These are phyloP conservation scores for Melanogrammus aeglefinus DNA, from an alignment of 2,797 vertebrate genomes.

Conservation along the genomic window DNA sequence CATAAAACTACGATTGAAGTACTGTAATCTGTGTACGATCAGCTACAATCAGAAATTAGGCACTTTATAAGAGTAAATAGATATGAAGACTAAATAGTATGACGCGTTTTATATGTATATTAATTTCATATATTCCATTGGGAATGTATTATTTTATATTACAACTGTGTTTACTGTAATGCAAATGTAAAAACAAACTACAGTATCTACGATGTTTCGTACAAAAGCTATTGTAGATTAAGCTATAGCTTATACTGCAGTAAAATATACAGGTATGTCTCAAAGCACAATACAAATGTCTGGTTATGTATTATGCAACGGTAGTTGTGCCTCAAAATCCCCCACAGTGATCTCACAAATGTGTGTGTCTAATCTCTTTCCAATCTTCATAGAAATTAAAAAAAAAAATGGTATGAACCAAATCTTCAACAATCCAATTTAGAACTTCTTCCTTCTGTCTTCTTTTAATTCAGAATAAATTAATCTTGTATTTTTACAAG, in stretches of 20 bases:
- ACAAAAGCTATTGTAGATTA: slow-evolving; percentile 14
- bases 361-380: background rate
- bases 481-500: background rate
- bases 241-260: slow-evolving; percentile 51
- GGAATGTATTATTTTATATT: slow-evolving; percentile 61
- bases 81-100: slow-evolving; percentile 67
- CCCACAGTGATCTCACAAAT: slow-evolving; percentile 29
- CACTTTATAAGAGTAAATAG: slow-evolving; percentile 81
- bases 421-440: background rate
- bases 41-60: slow-evolving; percentile 85
- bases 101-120: slow-evolving; percentile 75
- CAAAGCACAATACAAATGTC: slow-evolving; percentile 51
- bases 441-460: background rate
- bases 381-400: background rate
- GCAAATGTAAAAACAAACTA: slow-evolving; percentile 61
- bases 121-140: slow-evolving; percentile 44
- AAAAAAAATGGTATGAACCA: background rate
- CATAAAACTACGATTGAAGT: slow-evolving; percentile 61
- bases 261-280: slow-evolving; percentile 55
- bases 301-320: slow-evolving; percentile 31
- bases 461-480: background rate
- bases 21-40: slow-evolving; percentile 78
- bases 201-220: slow-evolving; percentile 25
- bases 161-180: slow-evolving; percentile 48
- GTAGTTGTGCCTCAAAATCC: slow-evolving; percentile 34